Evolutionary conservation across 2,797 vertebrate species (phyloP).

Genomic region (Bradypus variegatus): DNA sequence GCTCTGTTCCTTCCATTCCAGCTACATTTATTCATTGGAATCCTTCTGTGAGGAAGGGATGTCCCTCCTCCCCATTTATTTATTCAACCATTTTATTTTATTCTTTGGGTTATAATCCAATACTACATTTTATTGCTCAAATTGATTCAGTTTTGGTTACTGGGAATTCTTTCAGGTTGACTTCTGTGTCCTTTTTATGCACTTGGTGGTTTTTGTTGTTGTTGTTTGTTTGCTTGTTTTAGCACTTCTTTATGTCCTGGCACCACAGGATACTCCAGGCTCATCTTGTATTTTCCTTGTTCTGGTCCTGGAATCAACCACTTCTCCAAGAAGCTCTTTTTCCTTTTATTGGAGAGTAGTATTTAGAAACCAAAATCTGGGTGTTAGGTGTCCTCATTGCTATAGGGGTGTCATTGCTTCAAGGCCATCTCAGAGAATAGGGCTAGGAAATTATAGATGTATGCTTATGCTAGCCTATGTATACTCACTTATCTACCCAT

Average conservation of each 20-base stretch:
- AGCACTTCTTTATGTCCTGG: neutral
- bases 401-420: neutral
- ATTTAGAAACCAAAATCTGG: neutral
- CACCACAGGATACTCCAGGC: neutral
- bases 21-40: neutral
- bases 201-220: too few relatives aligned
- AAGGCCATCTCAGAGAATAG: neutral
- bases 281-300: neutral
- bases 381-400: neutral
- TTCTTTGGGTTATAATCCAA: neutral
- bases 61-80: neutral
- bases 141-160: neutral
- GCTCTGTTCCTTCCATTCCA: neutral
- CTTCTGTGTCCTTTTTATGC: neutral
- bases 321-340: neutral
- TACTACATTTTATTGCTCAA: neutral
- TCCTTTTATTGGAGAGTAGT: neutral
- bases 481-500: too few relatives aligned
- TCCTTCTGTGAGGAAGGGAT: neutral
- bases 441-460: neutral
- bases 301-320: neutral
- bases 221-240: neutral
- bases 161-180: neutral
- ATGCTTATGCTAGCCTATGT: rapidly evolving
- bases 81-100: neutral